Conservation (phyloP, 1,140 invertebrate genomes). For the Temnothorax longispinosus region DNA sequence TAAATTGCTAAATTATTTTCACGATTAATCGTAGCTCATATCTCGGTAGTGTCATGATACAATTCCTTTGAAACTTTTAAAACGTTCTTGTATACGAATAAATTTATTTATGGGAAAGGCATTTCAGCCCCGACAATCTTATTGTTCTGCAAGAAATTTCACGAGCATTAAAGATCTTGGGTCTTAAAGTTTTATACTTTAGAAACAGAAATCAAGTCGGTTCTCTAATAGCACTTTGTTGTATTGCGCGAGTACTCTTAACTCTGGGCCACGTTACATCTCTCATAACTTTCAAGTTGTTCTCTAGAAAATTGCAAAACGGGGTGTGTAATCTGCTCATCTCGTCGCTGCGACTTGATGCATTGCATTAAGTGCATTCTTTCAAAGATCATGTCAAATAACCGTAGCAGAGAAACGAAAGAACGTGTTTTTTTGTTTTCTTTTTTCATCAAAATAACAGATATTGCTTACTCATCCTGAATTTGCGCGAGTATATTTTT, state of each 20-base stretch:
- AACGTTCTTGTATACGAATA: neutral
- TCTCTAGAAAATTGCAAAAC: constrained; percentile 1
- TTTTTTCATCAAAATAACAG: neutral
- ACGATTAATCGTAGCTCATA: neutral
- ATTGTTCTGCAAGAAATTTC: neutral
- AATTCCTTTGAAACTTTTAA: constrained; percentile 1
- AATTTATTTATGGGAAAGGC: neutral
- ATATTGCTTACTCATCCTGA: neutral
- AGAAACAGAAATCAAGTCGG: neutral
- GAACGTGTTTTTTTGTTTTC: neutral
- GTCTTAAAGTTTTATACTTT: neutral
- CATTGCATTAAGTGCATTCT: neutral
- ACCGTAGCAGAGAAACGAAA: neutral
- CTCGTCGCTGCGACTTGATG: neutral
- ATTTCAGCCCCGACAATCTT: neutral
- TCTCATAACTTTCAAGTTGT: constrained; percentile 13
- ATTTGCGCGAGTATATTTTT: neutral
- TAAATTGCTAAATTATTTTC: constrained; percentile 1
- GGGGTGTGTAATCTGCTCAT: neutral
- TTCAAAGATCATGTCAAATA: neutral
- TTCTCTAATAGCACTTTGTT: too few relatives aligned
- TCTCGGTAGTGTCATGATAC: neutral
- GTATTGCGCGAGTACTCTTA: neutral
- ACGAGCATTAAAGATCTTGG: neutral
- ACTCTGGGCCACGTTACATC: constrained; percentile 33